These are phyloP conservation scores for Drosophila algonquin DNA, from an alignment of 2,888 invertebrate genomes.

Conservation along the genomic window DNA sequence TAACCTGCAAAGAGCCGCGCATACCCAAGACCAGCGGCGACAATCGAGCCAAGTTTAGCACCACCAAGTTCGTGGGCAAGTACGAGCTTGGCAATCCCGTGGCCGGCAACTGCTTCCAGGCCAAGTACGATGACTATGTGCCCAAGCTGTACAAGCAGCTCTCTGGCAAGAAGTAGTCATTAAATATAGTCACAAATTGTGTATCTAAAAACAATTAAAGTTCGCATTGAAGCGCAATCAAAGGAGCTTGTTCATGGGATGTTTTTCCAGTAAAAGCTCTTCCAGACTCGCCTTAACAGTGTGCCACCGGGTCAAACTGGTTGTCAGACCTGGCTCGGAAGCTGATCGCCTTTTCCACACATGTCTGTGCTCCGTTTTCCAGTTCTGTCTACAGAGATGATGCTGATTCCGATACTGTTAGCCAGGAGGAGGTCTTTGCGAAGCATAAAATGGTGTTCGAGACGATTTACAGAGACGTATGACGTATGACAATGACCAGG, in stretches of 20 bases:
- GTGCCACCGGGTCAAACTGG: constrained; percentile 50
- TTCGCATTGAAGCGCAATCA: constrained; percentile 15
- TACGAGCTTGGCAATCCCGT: constrained; percentile 88
- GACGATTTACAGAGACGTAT: background rate
- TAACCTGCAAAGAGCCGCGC: constrained; percentile 86
- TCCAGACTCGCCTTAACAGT: constrained; percentile 36
- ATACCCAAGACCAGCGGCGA: constrained; percentile 83
- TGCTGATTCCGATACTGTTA: constrained; percentile 27
- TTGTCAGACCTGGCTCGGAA: constrained; percentile 35
- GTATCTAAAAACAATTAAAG: background rate
- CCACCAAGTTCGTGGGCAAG: constrained; percentile 90
- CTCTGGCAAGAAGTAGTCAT: constrained; percentile 85
- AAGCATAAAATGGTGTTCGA: constrained; percentile 52
- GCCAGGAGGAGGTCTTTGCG: constrained; percentile 86
- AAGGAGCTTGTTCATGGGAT: constrained; percentile 2
- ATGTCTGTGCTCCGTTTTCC: background rate
- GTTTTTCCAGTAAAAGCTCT: constrained; percentile 24
- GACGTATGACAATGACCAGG: constrained; percentile 82
- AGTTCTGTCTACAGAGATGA: constrained; percentile 33
- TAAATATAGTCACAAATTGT: background rate
- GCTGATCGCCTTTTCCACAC: constrained; percentile 5
- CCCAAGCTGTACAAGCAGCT: constrained; percentile 83
- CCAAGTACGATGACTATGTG: constrained; percentile 84
- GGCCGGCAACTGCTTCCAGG: constrained; percentile 82
- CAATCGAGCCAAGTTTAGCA: constrained; percentile 87